These are phyloP conservation scores for Polyommatus iphigenia DNA, from an alignment of 2,888 invertebrate genomes.

Conservation along the genomic window DNA sequence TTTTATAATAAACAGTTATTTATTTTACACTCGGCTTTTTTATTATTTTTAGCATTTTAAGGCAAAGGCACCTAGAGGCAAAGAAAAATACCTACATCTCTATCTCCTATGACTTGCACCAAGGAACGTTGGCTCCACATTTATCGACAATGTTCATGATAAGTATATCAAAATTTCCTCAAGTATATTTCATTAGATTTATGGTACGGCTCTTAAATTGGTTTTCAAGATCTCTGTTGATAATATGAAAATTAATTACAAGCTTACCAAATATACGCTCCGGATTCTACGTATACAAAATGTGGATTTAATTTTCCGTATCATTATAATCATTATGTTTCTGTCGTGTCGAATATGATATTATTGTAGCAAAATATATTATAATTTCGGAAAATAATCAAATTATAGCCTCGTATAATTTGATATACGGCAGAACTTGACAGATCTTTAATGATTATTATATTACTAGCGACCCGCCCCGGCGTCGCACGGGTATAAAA, in stretches of 20 bases:
- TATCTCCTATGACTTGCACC: neutral
- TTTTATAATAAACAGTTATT: no score
- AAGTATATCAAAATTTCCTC: slow-evolving; percentile 22
- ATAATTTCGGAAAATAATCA: neutral
- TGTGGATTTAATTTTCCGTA: neutral
- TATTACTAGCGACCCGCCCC: no score
- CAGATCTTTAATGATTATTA: neutral
- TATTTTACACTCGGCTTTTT: no score
- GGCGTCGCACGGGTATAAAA: no score
- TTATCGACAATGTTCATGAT: slow-evolving; percentile 21
- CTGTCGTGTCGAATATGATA: neutral
- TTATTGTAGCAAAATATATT: neutral
- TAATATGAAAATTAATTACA: slow-evolving; percentile 23
- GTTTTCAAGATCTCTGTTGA: slow-evolving; percentile 22
- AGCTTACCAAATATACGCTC: slow-evolving; percentile 3
- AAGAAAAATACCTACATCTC: neutral
- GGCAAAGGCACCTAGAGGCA: no score
- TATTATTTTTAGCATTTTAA: neutral
- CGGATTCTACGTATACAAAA: neutral
- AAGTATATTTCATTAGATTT: slow-evolving; percentile 25
- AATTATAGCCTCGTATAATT: neutral
- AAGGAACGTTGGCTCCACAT: neutral
- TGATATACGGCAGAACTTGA: neutral
- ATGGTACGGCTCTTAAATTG: slow-evolving; percentile 14
- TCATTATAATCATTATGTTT: neutral